phyloP scores from a whole-genome alignment of 2,888 invertebrate genomes.

The Phortica magna region DNA sequence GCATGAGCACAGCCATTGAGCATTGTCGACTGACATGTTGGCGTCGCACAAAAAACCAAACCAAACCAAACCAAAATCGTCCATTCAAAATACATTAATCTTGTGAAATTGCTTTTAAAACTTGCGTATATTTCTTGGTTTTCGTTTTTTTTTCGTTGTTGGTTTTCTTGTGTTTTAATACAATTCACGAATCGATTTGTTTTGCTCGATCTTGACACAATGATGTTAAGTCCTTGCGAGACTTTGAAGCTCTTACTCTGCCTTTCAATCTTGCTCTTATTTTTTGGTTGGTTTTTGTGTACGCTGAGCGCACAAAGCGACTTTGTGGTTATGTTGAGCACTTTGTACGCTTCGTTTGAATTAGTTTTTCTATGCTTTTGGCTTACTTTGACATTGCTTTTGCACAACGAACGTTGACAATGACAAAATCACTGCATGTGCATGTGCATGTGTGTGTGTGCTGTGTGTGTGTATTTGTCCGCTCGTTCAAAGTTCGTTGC shows the following conservation, averaged over 20 bases:
- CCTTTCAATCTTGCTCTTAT: not conserved
- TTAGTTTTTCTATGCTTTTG: not conserved
- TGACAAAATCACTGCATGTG: slow-evolving; percentile 1
- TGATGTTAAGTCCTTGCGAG: not conserved
- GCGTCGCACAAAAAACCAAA: not conserved
- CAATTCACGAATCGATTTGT: not conserved
- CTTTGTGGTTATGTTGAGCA: slow-evolving; percentile 7
- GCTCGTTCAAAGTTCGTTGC: slow-evolving; percentile 7
- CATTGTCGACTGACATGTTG: not conserved
- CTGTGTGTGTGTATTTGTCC: not conserved
- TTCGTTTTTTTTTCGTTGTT: not conserved
- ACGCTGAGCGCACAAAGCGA: not conserved
- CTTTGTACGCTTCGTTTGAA: not conserved
- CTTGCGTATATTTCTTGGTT: not conserved
- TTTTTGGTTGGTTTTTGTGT: not conserved
- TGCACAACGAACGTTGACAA: not conserved
- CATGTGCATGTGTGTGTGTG: not conserved
- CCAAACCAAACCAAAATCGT: not conserved
- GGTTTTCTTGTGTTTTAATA: not conserved
- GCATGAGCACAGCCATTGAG: too few relatives aligned
- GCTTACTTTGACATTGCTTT: not conserved
- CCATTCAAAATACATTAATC: slow-evolving; percentile 36
- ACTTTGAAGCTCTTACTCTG: too few relatives aligned
- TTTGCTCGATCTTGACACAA: not conserved
- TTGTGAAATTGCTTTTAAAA: slow-evolving; percentile 32